A percentile compares a stretch with the other conserved stretches of the same genome.
These are phyloP conservation scores for Zapus hudsonius DNA, from an alignment of 2,113 vertebrate genomes.

Conservation along the genomic window DNA sequence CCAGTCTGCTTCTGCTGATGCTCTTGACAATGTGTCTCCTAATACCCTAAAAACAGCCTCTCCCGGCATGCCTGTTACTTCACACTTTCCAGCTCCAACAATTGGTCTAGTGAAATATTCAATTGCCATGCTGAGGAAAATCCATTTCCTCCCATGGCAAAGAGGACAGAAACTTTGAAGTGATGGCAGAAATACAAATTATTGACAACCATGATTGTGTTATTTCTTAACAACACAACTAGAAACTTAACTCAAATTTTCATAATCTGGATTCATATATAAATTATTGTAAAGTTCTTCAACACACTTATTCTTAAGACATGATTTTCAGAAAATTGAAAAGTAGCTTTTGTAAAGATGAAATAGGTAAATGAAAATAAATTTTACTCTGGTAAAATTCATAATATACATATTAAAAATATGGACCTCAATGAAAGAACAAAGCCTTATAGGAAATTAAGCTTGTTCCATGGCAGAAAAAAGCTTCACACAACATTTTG, in stretches of 20 bases:
- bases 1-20: constrained; percentile 62
- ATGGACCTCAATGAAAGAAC: not conserved
- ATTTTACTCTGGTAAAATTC: not conserved
- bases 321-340: not conserved
- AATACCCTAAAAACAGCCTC: constrained; percentile 67
- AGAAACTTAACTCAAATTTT: not conserved
- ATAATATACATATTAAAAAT: not conserved
- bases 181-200: constrained; percentile 9
- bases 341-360: not conserved
- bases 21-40: constrained; percentile 79
- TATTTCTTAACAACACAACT: not conserved
- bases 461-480: too few relatives aligned
- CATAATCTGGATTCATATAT: not conserved
- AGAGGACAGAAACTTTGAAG: not conserved
- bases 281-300: not conserved
- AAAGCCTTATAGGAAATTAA: not conserved
- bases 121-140: constrained; percentile 49
- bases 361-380: not conserved
- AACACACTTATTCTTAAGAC: not conserved
- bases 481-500: not conserved
- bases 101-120: constrained; percentile 34
- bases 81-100: constrained; percentile 55
- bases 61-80: constrained; percentile 57
- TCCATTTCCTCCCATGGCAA: constrained; percentile 32
- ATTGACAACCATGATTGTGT: not conserved